A percentile compares a stretch with the other conserved stretches of the same genome.
phyloP scores from a whole-genome alignment of 2,797 vertebrate genomes.

The Myripristis murdjan region DNA sequence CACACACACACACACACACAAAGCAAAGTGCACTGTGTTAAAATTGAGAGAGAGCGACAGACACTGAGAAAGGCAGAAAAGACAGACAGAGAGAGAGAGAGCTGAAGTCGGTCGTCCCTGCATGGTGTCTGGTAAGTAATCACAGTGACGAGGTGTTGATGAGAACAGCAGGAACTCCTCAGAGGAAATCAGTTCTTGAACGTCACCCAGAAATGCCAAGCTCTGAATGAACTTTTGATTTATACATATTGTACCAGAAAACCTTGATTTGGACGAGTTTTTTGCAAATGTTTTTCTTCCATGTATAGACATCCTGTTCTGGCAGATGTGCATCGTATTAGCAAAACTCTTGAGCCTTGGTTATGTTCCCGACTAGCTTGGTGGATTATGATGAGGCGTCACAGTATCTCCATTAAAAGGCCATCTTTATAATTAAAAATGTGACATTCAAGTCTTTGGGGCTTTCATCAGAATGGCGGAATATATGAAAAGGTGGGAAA shows the following conservation, averaged over 20 bases:
- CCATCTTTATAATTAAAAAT: too few relatives aligned
- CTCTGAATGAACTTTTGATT: background rate
- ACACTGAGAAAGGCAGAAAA: background rate
- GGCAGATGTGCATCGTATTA: too few relatives aligned
- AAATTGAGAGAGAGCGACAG: slow-evolving; percentile 26
- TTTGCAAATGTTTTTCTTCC: background rate
- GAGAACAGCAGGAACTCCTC: slow-evolving; percentile 61
- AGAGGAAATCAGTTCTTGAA: slow-evolving; percentile 57
- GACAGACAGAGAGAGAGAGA: slow-evolving; percentile 11
- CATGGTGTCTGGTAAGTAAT: slow-evolving; percentile 62
- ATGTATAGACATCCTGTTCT: slow-evolving; percentile 8
- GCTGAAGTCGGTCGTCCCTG: slow-evolving; percentile 35
- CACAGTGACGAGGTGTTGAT: slow-evolving; percentile 60
- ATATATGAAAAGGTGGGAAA: slow-evolving; percentile 16
- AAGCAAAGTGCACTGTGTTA: slow-evolving; percentile 38
- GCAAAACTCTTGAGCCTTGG: slow-evolving; percentile 4
- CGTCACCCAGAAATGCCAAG: slow-evolving; percentile 36
- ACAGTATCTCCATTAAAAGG: too few relatives aligned
- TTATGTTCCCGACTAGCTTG: slow-evolving; percentile 13
- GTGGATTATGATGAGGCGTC: too few relatives aligned
- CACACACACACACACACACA: slow-evolving; percentile 27
- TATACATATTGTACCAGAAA: background rate
- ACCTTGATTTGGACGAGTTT: background rate
- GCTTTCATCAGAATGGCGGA: background rate
- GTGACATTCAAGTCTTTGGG: too few relatives aligned